Evolutionary conservation across 2,113 vertebrate species (phyloP).

Genomic region (Leuciscus idus): DNA sequence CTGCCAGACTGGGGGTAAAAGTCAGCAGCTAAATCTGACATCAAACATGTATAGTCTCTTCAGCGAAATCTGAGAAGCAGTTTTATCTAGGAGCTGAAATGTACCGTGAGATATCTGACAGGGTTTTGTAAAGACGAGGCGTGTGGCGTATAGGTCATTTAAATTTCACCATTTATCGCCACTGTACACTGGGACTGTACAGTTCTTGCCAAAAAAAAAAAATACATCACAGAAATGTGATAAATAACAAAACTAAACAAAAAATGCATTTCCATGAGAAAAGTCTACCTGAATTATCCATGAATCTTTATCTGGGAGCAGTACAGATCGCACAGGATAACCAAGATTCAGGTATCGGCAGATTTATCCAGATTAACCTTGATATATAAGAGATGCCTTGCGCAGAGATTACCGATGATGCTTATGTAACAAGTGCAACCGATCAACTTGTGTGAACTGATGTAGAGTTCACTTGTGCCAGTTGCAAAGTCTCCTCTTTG

Average conservation of each 20-base stretch:
- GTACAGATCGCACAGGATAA: background rate
- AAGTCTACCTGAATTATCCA: conserved; percentile 4
- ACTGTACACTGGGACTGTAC: background rate
- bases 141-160: background rate
- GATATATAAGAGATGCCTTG: background rate
- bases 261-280: background rate
- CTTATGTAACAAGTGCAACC: background rate
- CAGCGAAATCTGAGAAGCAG: conserved; percentile 25
- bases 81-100: conserved; percentile 18
- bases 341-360: background rate
- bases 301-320: conserved; percentile 1
- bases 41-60: conserved; percentile 28
- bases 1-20: conserved; percentile 35
- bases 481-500: too few species aligned
- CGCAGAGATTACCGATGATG: background rate
- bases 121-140: conserved; percentile 1
- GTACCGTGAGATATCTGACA: conserved; percentile 13
- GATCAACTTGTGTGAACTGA: background rate
- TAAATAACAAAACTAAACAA: background rate
- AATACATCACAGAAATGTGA: background rate
- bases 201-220: background rate
- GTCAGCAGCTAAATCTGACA: conserved; percentile 28
- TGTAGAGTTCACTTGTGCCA: background rate
- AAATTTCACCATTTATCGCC: background rate
- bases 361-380: conserved; percentile 17